phyloP scores from a whole-genome alignment of 2,797 vertebrate genomes.

The Darevskia nairensis region DNA sequence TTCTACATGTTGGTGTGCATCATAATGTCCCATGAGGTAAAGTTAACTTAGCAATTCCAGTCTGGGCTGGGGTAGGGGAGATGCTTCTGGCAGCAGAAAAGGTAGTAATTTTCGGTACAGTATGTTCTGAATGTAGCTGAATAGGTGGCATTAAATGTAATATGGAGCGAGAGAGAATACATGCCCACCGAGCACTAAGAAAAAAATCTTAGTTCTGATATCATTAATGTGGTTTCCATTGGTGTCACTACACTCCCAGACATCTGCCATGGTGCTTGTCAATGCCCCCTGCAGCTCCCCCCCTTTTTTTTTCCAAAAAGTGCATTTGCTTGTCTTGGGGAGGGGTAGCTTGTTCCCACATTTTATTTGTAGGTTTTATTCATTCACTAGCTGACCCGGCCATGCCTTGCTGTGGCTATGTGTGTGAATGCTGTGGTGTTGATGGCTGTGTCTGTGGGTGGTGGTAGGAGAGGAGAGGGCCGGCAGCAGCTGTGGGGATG shows the following conservation, averaged over 20 bases:
- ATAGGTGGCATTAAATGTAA: not conserved
- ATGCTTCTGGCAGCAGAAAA: not conserved
- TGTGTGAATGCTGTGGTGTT: too few relatives aligned
- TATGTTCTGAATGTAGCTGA: not conserved
- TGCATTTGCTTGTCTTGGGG: too few relatives aligned
- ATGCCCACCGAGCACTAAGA: not conserved
- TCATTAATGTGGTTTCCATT: too few relatives aligned
- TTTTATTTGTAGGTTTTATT: too few relatives aligned
- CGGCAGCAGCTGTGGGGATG: too few relatives aligned
- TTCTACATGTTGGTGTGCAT: conserved; percentile 68
- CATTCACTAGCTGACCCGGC: too few relatives aligned
- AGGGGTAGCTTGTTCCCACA: too few relatives aligned
- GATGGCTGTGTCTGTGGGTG: too few relatives aligned
- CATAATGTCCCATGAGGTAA: conserved; percentile 67
- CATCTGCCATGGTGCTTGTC: not conserved
- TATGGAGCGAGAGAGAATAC: not conserved
- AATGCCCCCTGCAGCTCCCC: not conserved
- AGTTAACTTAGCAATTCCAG: not conserved
- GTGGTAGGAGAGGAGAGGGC: too few relatives aligned
- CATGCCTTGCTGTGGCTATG: too few relatives aligned
- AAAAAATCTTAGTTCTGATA: not conserved
- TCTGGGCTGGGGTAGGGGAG: rapidly evolving
- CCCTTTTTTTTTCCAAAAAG: too few relatives aligned
- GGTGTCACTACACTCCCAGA: not conserved
- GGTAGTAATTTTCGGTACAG: not conserved